Evolutionary conservation across 2,113 vertebrate genomes (phyloP).

Genomic region (Dasyurus viverrinus): DNA sequence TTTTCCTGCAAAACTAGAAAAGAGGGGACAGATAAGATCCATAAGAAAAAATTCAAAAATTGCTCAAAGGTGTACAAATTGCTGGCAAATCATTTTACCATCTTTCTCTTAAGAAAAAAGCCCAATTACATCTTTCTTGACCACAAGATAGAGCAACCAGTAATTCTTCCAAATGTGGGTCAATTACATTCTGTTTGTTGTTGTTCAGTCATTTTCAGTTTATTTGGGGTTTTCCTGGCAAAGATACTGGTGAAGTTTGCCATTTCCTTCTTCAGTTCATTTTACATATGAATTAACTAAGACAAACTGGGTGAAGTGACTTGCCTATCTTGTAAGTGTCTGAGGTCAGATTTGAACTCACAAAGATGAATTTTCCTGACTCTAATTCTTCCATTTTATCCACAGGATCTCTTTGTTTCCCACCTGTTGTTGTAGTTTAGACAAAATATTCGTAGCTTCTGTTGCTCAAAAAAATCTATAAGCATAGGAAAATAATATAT

Average conservation of each 20-base stretch:
- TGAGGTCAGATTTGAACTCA: neutral
- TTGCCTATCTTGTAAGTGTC: neutral
- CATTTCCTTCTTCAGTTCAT: neutral
- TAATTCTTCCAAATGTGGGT: neutral
- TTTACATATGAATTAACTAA: neutral
- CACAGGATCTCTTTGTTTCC: neutral
- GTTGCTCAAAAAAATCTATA: neutral
- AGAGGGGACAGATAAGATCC: neutral
- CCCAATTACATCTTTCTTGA: neutral
- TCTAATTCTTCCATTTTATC: neutral
- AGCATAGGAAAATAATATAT: neutral
- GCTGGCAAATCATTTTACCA: neutral
- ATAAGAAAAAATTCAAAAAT: neutral
- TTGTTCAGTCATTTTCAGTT: neutral
- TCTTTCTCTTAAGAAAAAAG: neutral
- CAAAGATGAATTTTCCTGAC: neutral
- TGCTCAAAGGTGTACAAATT: neutral
- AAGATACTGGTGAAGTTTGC: neutral
- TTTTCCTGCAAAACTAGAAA: neutral
- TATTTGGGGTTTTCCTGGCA: neutral
- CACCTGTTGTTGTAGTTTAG: neutral
- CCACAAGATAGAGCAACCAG: neutral
- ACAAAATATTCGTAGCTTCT: neutral
- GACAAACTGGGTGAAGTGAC: neutral
- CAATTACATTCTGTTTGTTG: neutral